These are phyloP conservation scores for Dromiciops gliroides DNA, from an alignment of 2,113 vertebrate species.

Conservation along the genomic window DNA sequence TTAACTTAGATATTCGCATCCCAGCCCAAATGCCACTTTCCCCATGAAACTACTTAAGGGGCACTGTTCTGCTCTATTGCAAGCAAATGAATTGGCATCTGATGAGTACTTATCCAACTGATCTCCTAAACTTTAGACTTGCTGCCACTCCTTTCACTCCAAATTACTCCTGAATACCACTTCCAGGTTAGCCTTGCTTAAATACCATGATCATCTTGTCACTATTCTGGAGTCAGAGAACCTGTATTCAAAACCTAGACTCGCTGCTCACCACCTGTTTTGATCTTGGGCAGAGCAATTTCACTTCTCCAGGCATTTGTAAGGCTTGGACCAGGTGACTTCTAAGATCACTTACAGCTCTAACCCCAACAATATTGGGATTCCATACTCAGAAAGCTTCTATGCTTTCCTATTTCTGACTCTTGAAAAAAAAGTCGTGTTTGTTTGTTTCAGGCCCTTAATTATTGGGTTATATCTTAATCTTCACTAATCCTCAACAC, in stretches of 20 bases:
- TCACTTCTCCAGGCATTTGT: not conserved
- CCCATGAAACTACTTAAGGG: not conserved
- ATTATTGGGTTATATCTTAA: not conserved
- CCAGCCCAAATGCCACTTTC: not conserved
- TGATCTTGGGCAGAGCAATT: not conserved
- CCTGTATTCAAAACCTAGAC: not conserved
- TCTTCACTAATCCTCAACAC: not conserved
- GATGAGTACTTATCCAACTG: not conserved
- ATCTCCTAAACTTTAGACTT: not conserved
- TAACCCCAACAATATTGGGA: not conserved
- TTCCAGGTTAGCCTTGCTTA: too few species aligned
- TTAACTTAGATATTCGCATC: not conserved
- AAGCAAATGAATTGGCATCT: not conserved
- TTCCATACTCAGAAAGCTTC: not conserved
- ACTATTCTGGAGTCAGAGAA: not conserved
- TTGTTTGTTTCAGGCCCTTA: not conserved
- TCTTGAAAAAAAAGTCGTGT: not conserved
- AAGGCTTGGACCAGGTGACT: not conserved
- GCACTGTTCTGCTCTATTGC: not conserved
- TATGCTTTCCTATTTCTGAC: not conserved
- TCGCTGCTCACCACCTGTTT: not conserved
- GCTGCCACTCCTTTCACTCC: not conserved
- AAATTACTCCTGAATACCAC: not conserved
- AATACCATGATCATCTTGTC: too few species aligned
- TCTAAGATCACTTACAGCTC: not conserved